Percentiles rank a stretch among this genome's conserved stretches.
phyloP scores from a whole-genome alignment of 2,797 vertebrate genomes.

The Thamnophis elegans region DNA sequence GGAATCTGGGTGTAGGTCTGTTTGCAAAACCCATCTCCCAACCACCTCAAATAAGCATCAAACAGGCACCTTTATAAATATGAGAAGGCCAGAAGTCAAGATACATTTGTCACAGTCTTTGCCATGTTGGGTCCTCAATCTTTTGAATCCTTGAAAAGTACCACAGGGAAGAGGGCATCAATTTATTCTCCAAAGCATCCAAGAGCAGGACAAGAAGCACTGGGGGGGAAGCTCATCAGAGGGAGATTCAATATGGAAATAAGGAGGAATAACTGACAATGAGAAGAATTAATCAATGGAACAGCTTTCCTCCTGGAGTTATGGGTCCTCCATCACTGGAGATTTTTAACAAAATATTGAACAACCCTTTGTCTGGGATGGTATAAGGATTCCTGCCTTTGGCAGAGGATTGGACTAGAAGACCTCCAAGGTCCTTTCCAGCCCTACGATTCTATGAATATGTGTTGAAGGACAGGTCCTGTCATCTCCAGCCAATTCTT shows the following conservation, averaged over 20 bases:
- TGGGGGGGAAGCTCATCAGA: neutral
- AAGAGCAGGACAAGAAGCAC: neutral
- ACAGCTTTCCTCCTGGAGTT: neutral
- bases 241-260: neutral
- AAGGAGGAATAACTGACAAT: neutral
- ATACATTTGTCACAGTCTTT: neutral
- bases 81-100: neutral
- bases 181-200: neutral
- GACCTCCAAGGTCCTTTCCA: neutral
- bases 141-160: neutral
- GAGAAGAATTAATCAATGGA: neutral
- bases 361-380: neutral
- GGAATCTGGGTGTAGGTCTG: neutral
- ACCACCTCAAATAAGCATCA: neutral
- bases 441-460: neutral
- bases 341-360: neutral
- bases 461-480: neutral
- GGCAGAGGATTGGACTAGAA: neutral
- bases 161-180: neutral
- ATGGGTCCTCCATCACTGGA: neutral
- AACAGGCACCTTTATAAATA: neutral
- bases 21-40: neutral
- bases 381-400: neutral
- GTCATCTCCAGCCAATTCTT: neutral
- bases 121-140: neutral